These are phyloP conservation scores for Drosophila repleta DNA, from an alignment of 1,140 invertebrate species.

Conservation along the genomic window DNA sequence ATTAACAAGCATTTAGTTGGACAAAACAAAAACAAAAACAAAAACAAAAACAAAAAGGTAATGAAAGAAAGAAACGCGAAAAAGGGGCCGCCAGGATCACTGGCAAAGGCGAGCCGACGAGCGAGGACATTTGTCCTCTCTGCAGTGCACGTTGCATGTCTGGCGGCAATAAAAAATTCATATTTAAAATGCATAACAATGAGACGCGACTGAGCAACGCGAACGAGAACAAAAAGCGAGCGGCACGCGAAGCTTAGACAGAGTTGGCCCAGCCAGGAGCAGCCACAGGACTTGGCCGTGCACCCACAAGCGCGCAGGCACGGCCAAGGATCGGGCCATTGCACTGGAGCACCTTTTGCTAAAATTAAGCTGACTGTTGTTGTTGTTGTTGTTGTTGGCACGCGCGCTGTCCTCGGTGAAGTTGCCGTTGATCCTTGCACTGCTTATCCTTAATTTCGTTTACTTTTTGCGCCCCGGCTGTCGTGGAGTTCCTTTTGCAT, in stretches of 20 bases:
- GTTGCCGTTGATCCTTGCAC: constrained; percentile 41
- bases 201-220: constrained; percentile 33
- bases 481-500: constrained; percentile 39
- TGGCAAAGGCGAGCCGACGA: background rate
- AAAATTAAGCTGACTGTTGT: constrained; percentile 70
- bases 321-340: constrained; percentile 7
- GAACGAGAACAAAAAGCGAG: constrained; percentile 50
- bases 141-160: constrained; percentile 57
- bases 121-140: constrained; percentile 7
- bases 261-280: constrained; percentile 33
- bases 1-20: constrained; percentile 72
- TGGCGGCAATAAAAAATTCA: constrained; percentile 69
- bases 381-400: constrained; percentile 40
- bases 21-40: constrained; percentile 42
- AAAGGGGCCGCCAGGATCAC: constrained; percentile 29
- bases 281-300: background rate
- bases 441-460: constrained; percentile 68
- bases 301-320: constrained; percentile 30
- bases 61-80: constrained; percentile 4
- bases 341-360: constrained; percentile 45
- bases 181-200: constrained; percentile 82
- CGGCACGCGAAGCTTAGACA: constrained; percentile 66
- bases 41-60: constrained; percentile 25
- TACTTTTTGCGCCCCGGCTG: constrained; percentile 51
- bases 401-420: constrained; percentile 44